Evolutionary conservation across 2,888 invertebrate genomes (phyloP).

Genomic region (Labia minor): DNA sequence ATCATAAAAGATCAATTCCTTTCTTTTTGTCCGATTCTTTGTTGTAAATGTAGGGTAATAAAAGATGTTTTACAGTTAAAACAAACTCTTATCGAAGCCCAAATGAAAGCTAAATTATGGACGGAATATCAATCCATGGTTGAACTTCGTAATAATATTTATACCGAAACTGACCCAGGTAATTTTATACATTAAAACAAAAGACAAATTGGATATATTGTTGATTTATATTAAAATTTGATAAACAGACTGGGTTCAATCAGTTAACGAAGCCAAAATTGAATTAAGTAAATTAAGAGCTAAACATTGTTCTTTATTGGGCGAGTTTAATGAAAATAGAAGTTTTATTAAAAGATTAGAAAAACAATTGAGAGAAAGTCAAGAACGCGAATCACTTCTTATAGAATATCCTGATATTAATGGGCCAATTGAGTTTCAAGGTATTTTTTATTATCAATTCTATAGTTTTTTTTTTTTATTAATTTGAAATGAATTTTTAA

Average conservation of each 20-base stretch:
- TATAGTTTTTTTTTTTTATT: too few relatives aligned
- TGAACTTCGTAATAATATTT: background rate
- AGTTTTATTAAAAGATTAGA: background rate
- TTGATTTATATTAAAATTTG: background rate
- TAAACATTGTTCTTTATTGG: background rate
- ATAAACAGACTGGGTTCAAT: background rate
- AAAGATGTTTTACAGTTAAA: background rate
- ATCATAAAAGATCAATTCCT: too few relatives aligned
- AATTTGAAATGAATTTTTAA: too few relatives aligned
- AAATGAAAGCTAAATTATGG: background rate
- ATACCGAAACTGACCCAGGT: background rate
- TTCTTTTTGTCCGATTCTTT: too few relatives aligned
- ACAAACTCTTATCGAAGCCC: background rate
- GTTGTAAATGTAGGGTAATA: too few relatives aligned
- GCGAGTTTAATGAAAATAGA: background rate
- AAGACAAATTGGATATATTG: too few relatives aligned
- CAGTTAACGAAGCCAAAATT: background rate
- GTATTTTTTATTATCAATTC: background rate
- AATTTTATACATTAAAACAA: too few relatives aligned
- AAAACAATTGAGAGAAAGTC: conserved; percentile 8
- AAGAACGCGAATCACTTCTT: background rate
- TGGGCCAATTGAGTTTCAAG: background rate
- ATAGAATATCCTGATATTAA: conserved; percentile 17
- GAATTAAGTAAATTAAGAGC: background rate
- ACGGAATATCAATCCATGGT: background rate